phyloP scores from a whole-genome alignment of 2,113 vertebrate genomes.

The Lophotis ruficrista region DNA sequence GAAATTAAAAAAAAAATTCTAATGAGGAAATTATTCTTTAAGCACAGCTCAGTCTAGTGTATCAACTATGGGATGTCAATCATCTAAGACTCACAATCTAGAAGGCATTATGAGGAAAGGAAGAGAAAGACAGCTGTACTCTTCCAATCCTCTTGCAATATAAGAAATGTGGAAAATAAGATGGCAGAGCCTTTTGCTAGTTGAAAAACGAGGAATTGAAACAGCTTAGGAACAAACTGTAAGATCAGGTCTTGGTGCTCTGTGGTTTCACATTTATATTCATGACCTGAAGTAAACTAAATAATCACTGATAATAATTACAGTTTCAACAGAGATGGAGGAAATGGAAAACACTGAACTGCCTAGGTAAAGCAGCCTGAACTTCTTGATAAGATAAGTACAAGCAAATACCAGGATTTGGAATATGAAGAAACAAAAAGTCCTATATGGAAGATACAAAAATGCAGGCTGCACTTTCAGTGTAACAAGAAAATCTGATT shows the following conservation, averaged over 20 bases:
- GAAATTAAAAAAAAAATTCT: neutral
- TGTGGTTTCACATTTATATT: neutral
- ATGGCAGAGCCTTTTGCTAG: neutral
- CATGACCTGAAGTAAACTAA: neutral
- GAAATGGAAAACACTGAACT: neutral
- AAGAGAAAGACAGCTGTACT: neutral
- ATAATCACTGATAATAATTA: neutral
- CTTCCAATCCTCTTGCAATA: neutral
- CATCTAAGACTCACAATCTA: accelerated
- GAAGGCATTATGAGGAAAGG: neutral
- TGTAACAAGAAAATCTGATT: neutral
- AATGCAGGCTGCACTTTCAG: neutral
- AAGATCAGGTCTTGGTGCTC: neutral
- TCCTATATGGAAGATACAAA: neutral
- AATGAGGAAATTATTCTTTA: neutral
- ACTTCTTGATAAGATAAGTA: neutral
- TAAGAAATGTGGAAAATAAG: neutral
- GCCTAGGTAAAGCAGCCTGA: neutral
- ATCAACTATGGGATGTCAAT: neutral
- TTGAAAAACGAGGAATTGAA: neutral
- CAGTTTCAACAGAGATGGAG: neutral
- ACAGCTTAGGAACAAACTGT: neutral
- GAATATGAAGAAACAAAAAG: neutral
- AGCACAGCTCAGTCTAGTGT: neutral
- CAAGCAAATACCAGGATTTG: neutral